A percentile compares a stretch with the other conserved stretches of the same genome.
Evolutionary conservation across 2,113 vertebrate species (phyloP).

Genomic region (Rhea pennata): DNA sequence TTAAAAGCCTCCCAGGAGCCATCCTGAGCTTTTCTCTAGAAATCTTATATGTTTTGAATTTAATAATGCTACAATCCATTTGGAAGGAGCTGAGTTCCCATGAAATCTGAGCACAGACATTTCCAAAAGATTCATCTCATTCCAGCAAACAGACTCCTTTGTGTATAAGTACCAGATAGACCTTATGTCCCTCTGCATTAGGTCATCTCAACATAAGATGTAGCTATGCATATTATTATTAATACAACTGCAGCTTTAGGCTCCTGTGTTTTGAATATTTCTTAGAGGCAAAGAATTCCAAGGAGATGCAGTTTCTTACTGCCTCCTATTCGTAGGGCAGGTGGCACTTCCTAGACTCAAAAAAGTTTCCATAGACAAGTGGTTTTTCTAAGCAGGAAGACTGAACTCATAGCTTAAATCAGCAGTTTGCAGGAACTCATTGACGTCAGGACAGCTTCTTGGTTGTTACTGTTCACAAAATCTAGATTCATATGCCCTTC

Average conservation of each 20-base stretch:
- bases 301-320: not conserved
- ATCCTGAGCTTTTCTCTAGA: not conserved
- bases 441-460: not conserved
- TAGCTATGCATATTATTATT: not conserved
- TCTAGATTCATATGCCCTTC: not conserved
- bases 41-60: not conserved
- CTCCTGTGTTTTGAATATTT: not conserved
- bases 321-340: not conserved
- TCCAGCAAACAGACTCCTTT: not conserved
- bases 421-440: not conserved
- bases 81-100: not conserved
- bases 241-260: not conserved
- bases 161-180: not conserved
- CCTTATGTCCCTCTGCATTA: not conserved
- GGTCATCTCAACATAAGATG: not conserved
- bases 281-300: not conserved
- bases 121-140: not conserved
- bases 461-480: not conserved
- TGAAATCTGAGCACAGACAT: not conserved
- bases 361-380: not conserved
- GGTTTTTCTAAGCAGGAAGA: not conserved
- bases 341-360: not conserved
- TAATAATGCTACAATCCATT: not conserved
- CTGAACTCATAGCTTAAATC: not conserved
- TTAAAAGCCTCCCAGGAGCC: not conserved